Evolutionary conservation across 2,797 vertebrate genomes (phyloP).

Genomic region (Anableps anableps): DNA sequence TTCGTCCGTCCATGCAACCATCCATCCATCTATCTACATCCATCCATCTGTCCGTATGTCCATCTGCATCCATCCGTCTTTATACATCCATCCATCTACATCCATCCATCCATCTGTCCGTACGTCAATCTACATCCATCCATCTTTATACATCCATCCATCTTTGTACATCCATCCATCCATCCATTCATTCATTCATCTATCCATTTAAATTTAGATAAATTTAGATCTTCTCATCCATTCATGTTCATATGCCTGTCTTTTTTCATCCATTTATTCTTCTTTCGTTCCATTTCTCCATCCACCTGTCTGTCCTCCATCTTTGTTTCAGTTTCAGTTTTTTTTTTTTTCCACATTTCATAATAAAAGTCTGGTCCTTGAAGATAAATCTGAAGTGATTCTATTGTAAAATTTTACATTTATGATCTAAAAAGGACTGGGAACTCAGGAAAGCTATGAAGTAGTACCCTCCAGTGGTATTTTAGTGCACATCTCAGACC

Average conservation of each 20-base stretch:
- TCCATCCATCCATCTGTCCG: not conserved
- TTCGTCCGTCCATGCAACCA: too few species aligned
- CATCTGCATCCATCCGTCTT: not conserved
- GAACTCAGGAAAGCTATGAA: not conserved
- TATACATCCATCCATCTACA: not conserved
- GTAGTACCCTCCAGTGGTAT: not conserved
- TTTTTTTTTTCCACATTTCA: not conserved
- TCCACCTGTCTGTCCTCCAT: not conserved
- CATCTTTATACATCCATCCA: too few species aligned
- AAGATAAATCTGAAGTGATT: not conserved
- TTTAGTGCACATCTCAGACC: not conserved
- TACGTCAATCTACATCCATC: too few species aligned
- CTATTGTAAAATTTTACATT: not conserved
- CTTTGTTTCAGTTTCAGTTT: not conserved
- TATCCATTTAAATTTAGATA: too few species aligned
- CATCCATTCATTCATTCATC: too few species aligned
- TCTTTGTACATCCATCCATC: too few species aligned
- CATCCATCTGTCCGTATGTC: not conserved
- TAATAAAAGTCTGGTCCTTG: not conserved
- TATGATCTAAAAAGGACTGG: not conserved
- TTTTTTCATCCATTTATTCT: too few species aligned
- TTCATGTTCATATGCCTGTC: too few species aligned
- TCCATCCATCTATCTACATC: not conserved
- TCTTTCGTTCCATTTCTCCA: too few species aligned
- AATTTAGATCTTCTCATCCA: too few species aligned